These are phyloP conservation scores for Falco columbarius DNA, from an alignment of 2,797 vertebrate species.

Conservation along the genomic window DNA sequence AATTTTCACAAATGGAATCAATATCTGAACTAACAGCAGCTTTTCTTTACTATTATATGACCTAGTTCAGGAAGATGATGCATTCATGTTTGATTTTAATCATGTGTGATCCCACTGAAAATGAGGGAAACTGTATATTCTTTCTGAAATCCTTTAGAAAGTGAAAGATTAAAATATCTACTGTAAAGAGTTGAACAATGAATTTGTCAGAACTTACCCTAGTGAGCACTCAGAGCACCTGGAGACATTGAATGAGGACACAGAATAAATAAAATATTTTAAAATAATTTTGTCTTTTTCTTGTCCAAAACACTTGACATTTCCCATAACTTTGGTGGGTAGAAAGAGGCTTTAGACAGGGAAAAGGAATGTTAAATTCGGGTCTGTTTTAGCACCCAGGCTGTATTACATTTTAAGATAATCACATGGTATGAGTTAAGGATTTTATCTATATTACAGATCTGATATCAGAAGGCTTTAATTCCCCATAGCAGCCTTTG, in stretches of 20 bases:
- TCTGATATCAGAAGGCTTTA: slow-evolving; percentile 42
- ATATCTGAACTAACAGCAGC: neutral
- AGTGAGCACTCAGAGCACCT: neutral
- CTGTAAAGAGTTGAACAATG: neutral
- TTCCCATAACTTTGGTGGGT: neutral
- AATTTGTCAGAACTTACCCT: neutral
- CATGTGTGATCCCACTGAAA: neutral
- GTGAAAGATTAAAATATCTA: neutral
- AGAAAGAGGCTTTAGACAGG: neutral
- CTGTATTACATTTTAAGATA: slow-evolving; percentile 3
- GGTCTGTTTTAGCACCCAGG: neutral
- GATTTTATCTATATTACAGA: slow-evolving; percentile 50
- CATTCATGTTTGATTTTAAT: neutral
- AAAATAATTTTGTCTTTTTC: neutral
- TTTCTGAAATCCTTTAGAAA: neutral
- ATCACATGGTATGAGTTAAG: neutral
- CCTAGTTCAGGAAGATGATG: neutral
- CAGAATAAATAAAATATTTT: neutral
- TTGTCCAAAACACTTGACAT: neutral
- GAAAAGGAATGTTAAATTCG: neutral
- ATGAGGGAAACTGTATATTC: neutral
- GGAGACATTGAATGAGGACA: neutral
- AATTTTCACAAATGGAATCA: neutral
- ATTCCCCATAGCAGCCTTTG: slow-evolving; percentile 42
- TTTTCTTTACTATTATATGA: neutral